These are phyloP conservation scores for Leptosomus discolor DNA, from an alignment of 2,113 vertebrate genomes.

Conservation along the genomic window DNA sequence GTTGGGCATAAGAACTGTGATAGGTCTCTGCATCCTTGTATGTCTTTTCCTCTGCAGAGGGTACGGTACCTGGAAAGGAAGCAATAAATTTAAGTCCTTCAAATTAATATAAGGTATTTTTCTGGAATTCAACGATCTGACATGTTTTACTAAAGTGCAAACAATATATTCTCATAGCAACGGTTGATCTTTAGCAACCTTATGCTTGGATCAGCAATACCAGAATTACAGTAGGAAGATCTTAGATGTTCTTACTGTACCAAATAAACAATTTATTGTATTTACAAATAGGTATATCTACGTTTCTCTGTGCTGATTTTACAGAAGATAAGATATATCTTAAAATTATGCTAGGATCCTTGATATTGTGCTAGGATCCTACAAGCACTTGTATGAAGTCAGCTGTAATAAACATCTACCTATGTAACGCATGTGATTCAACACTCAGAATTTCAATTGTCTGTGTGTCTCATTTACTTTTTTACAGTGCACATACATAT, in stretches of 20 bases:
- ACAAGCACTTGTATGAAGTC: background rate
- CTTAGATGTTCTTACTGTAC: background rate
- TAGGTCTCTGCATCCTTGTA: background rate
- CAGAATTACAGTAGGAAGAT: background rate
- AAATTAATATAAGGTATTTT: background rate
- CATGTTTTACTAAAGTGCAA: background rate
- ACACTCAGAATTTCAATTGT: background rate
- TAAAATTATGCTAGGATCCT: background rate
- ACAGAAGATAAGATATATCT: background rate
- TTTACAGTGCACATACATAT: background rate
- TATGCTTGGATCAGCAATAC: background rate
- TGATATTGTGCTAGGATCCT: background rate
- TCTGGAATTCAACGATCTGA: background rate
- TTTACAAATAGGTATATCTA: background rate
- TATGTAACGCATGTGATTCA: background rate
- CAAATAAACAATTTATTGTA: background rate
- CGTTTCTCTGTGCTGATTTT: background rate
- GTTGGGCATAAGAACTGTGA: background rate
- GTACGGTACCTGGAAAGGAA: background rate
- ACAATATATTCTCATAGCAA: background rate
- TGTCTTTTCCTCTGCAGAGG: background rate
- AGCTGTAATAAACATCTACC: background rate
- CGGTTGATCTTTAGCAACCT: background rate
- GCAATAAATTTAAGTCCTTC: background rate
- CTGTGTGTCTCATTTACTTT: background rate